Conservation (phyloP, 2,797 vertebrate genomes). For the Anabacerthia variegaticeps region DNA sequence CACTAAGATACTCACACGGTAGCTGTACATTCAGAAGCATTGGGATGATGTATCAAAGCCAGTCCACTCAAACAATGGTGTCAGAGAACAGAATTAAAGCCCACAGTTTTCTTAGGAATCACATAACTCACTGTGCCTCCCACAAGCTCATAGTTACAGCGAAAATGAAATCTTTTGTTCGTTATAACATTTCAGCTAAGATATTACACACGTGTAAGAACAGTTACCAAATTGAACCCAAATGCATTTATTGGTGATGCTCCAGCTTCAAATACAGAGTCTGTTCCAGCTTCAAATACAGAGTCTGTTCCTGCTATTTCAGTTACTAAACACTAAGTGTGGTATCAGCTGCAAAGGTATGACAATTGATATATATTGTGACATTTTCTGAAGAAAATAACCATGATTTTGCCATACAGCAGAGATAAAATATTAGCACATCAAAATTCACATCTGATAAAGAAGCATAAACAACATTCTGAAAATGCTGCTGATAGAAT, state of each 20-base stretch:
- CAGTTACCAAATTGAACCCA: not conserved
- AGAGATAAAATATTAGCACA: not conserved
- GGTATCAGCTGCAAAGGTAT: not conserved
- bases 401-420: not conserved
- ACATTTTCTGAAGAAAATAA: not conserved
- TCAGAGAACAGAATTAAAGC: not conserved
- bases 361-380: not conserved
- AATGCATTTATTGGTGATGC: not conserved
- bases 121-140: not conserved
- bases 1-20: not conserved
- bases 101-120: not conserved
- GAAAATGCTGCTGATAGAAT: fast-evolving
- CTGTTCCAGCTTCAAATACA: not conserved
- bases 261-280: not conserved
- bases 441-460: not conserved
- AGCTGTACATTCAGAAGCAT: not conserved
- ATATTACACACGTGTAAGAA: not conserved
- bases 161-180: not conserved
- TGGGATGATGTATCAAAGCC: not conserved
- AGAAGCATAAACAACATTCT: not conserved
- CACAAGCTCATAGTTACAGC: not conserved
- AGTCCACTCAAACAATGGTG: not conserved
- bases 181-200: not conserved
- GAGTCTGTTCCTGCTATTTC: not conserved
- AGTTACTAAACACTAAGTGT: not conserved